A percentile compares a stretch with the other conserved stretches of the same genome.
Evolutionary conservation across 2,888 invertebrate genomes (phyloP).

Genomic region (Tachina lurida): DNA sequence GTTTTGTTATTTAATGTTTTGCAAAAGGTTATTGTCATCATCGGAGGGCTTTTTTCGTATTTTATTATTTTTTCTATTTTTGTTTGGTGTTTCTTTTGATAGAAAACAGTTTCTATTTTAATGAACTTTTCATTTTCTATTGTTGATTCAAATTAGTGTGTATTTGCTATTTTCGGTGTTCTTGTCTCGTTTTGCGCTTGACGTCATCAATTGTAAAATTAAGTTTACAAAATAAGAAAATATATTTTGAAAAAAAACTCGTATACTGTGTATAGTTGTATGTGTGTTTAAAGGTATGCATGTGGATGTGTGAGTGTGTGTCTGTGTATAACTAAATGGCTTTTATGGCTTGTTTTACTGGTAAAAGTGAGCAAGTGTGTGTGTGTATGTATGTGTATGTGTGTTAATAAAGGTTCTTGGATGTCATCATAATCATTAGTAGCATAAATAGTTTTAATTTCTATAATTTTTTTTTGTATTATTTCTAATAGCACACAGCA

Average conservation of each 20-base stretch:
- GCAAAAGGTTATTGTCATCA: slow-evolving; percentile 70
- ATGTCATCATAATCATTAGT: slow-evolving; percentile 39
- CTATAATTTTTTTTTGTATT: neutral
- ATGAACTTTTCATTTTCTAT: slow-evolving; percentile 35
- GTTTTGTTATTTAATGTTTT: slow-evolving; percentile 30
- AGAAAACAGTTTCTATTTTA: slow-evolving; percentile 48
- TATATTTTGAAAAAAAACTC: slow-evolving; percentile 3
- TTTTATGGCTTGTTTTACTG: slow-evolving; percentile 23
- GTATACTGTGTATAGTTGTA: slow-evolving; percentile 4
- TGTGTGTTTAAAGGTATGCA: neutral
- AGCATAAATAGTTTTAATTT: slow-evolving; percentile 18
- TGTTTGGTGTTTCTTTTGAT: slow-evolving; percentile 25
- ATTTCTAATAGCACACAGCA: neutral
- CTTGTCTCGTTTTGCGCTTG: slow-evolving; percentile 57
- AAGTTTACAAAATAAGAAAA: slow-evolving; percentile 60
- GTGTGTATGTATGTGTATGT: neutral
- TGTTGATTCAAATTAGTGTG: slow-evolving; percentile 5
- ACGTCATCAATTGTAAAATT: slow-evolving; percentile 66
- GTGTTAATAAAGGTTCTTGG: slow-evolving; percentile 42
- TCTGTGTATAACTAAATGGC: slow-evolving; percentile 20
- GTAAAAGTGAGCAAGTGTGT: neutral
- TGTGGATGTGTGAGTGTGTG: neutral
- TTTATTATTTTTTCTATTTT: slow-evolving; percentile 30
- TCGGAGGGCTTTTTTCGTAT: slow-evolving; percentile 35
- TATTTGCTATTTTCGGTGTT: slow-evolving; percentile 25